A percentile compares a stretch with the other conserved stretches of the same genome.
These are phyloP conservation scores for Drosophila melanosoma DNA, from an alignment of 2,888 invertebrate genomes.

Conservation along the genomic window DNA sequence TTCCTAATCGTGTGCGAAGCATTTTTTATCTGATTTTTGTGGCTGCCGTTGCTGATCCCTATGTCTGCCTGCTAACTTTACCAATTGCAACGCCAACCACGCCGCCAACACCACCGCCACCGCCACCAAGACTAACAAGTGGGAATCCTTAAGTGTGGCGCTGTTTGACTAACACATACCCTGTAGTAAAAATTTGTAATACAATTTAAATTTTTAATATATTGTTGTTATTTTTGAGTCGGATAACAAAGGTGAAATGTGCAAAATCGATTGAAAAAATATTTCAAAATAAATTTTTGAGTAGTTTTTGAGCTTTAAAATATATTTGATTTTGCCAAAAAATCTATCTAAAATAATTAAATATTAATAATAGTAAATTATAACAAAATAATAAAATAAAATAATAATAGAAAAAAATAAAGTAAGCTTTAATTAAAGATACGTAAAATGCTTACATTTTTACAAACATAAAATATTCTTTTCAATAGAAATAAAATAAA, in stretches of 20 bases:
- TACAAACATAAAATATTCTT: neutral
- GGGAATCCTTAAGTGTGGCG: neutral
- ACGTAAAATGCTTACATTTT: neutral
- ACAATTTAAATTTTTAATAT: rapidly evolving
- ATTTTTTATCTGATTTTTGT: slow-evolving; percentile 84
- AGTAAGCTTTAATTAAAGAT: neutral
- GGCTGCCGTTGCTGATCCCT: slow-evolving; percentile 49
- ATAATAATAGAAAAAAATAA: too few species aligned
- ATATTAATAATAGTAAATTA: too few species aligned
- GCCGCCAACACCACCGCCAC: slow-evolving; percentile 29
- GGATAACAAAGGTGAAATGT: neutral
- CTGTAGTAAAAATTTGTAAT: neutral
- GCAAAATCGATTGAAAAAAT: neutral
- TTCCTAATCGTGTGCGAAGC: slow-evolving; percentile 85
- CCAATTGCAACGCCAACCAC: slow-evolving; percentile 40
- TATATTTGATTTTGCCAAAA: neutral
- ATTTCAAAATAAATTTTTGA: neutral
- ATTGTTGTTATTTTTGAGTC: too few species aligned
- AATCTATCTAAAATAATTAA: neutral
- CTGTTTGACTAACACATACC: slow-evolving; percentile 21
- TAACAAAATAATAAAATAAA: too few species aligned
- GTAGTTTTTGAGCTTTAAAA: neutral
- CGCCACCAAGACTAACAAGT: slow-evolving; percentile 28
- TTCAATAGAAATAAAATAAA: neutral
- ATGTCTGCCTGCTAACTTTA: slow-evolving; percentile 29